Base-by-base conservation (phyloP, 1,140 invertebrate genomes). In the Ladona fulva region DNA sequence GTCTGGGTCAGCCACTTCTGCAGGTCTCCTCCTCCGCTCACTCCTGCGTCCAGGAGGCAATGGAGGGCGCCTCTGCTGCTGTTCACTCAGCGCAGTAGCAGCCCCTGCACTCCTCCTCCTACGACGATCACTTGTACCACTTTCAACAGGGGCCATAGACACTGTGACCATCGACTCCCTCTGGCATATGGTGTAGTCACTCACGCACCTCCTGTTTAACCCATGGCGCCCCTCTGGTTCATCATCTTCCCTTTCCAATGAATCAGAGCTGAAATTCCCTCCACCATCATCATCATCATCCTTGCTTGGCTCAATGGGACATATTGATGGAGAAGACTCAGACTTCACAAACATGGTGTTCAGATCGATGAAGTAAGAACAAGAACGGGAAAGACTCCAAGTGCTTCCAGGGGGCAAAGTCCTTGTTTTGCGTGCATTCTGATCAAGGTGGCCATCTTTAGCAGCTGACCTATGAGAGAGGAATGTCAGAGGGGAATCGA, bases 201-300 rank as follows among this genome's bases (percentile, higher is more conserved):
- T 92, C 29, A 92, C 87, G 85, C 84, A 19, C 85, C 74, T 77
- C 84, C 85, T 42, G 85, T 84, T 25, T 29, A n/a, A 8, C 11
- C 25, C 75, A 76, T 37, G 25, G 8, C 42, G 25, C 11, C n/a
- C 75, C 25, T 66, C 52, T 16, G 52, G 16, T 22, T 66, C 52
- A 5, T 66, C 52, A 16, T 66, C 52, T 22, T 66, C 52, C 52
- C 52, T 66, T 84, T 93, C 92, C 24, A 93, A 83, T 0, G 91
- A 92, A 85, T 93, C 92, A 16, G 92, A 92, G 77, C 91, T 92
- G 78, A 92, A 92, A 81, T 91, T 92, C 0, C 88, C 90, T 22
- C 52, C 52, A 3, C 16, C 52, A 66, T 66, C 52, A 76, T 91
- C 88, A 10, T 90, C 89, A 76, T 86, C 86, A 66, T 66, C 52